A percentile compares a stretch with the other conserved stretches of the same genome.
Evolutionary conservation across 2,113 vertebrate genomes (phyloP).

Genomic region (Myodes glareolus): DNA sequence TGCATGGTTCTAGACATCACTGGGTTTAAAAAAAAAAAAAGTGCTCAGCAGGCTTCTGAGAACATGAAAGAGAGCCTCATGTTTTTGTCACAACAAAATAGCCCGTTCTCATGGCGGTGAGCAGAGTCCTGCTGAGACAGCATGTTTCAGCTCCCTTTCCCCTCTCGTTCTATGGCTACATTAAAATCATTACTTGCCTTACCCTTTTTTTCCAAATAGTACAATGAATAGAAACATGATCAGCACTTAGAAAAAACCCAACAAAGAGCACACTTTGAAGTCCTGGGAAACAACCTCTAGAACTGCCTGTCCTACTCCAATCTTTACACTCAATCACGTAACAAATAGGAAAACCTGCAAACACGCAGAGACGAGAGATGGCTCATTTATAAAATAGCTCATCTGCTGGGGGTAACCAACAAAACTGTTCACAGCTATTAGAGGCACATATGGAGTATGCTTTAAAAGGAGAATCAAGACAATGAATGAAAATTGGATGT

Average conservation of each 20-base stretch:
- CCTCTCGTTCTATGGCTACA: not conserved
- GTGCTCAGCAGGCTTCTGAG: not conserved
- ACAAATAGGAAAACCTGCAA: not conserved
- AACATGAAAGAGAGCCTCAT: not conserved
- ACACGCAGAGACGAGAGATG: not conserved
- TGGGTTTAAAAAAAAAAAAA: not conserved
- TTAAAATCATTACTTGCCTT: not conserved
- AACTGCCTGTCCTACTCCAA: not conserved
- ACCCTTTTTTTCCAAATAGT: not conserved
- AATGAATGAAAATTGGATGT: not conserved
- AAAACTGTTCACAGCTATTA: not conserved
- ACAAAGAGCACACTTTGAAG: not conserved
- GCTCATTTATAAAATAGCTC: not conserved
- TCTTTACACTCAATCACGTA: not conserved
- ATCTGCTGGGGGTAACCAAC: not conserved
- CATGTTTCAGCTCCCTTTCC: not conserved
- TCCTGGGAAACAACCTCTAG: not conserved
- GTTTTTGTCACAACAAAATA: not conserved
- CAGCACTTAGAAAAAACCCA: not conserved
- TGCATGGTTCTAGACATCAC: not conserved
- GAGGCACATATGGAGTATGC: slow-evolving; percentile 3
- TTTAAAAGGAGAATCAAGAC: slow-evolving; percentile 8
- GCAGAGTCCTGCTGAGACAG: not conserved
- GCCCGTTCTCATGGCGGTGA: not conserved
- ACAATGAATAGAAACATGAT: slow-evolving; percentile 17